Conservation (phyloP, 2,113 vertebrate species). For the Rhadina sibilatrix region DNA sequence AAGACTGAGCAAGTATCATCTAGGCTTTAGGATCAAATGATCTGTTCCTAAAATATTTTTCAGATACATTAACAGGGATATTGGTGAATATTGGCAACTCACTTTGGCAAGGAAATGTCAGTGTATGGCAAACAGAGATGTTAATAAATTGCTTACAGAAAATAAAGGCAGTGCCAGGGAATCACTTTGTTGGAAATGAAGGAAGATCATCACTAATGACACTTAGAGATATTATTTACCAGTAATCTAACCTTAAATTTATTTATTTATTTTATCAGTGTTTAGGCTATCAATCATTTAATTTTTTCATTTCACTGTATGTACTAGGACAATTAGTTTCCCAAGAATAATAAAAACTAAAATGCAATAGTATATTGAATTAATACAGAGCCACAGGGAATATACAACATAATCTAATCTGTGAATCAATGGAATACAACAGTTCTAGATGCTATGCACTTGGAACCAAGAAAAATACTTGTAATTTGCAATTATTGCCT, state of each 20-base stretch:
- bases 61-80: background rate
- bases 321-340: background rate
- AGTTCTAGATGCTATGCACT: background rate
- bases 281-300: background rate
- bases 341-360: background rate
- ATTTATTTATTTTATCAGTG: background rate
- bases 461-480: background rate
- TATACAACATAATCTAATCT: background rate
- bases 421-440: background rate
- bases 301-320: background rate
- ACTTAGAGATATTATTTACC: background rate
- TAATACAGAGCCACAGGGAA: background rate
- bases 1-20: background rate
- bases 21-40: background rate
- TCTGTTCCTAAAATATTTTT: background rate
- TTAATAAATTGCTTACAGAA: background rate
- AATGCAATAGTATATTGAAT: background rate
- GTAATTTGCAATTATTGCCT: background rate
- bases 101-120: background rate
- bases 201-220: background rate
- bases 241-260: background rate
- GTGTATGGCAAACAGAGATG: background rate
- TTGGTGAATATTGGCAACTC: background rate
- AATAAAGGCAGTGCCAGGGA: background rate
- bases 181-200: background rate